Evolutionary conservation across 2,888 invertebrate species (phyloP).

Genomic region (Taenaris catops): DNA sequence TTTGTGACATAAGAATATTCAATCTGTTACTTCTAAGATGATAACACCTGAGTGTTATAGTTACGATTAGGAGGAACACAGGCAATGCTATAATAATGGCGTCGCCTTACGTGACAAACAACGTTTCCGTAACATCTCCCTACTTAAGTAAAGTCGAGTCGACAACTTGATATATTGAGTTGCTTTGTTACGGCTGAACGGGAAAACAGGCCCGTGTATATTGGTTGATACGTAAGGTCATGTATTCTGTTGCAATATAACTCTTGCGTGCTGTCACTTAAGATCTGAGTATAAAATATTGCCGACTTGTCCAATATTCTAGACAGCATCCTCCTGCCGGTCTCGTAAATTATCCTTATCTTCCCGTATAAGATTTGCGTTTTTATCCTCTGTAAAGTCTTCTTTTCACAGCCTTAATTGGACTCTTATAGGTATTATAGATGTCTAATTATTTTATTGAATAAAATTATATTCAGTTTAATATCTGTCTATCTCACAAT

Average conservation of each 20-base stretch:
- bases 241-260: slow-evolving; percentile 7
- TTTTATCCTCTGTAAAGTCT: slow-evolving; percentile 12
- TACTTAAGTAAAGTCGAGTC: slow-evolving; percentile 49
- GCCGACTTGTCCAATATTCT: slow-evolving; percentile 4
- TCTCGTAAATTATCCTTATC: slow-evolving; percentile 24
- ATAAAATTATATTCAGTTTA: too few species aligned
- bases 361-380: slow-evolving; percentile 15
- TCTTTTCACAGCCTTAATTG: slow-evolving; percentile 8
- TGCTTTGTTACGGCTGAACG: slow-evolving; percentile 57
- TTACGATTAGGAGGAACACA: too few species aligned
- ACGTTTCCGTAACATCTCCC: slow-evolving; percentile 51
- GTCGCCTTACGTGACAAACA: slow-evolving; percentile 56
- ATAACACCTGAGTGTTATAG: too few species aligned
- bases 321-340: slow-evolving; percentile 12
- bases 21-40: too few species aligned
- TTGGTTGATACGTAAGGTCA: slow-evolving; percentile 10
- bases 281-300: too few species aligned
- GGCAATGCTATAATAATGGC: slow-evolving; percentile 36
- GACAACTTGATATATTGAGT: slow-evolving; percentile 71
- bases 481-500: too few species aligned
- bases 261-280: too few species aligned
- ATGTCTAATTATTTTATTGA: too few species aligned
- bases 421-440: too few species aligned
- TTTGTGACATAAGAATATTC: too few species aligned
- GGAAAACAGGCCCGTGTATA: slow-evolving; percentile 52